Evolutionary conservation across 2,113 vertebrate genomes (phyloP), one percentile per base, ranked within the genome.

Genomic region (Sakesphorus luctuosus): DNA sequence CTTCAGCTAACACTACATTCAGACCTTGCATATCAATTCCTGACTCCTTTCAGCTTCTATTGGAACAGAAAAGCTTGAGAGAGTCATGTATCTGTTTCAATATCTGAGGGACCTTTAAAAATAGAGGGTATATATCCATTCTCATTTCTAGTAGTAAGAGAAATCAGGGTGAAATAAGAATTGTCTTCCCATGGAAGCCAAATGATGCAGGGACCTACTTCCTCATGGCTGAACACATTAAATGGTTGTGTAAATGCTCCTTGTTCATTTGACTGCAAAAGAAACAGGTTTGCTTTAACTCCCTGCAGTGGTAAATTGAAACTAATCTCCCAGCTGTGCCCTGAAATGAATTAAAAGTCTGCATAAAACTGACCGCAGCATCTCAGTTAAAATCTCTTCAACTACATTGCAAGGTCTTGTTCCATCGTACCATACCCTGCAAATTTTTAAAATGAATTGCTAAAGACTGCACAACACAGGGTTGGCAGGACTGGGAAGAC

Each of bases 181-280:
- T 47, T 67, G 71, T 50, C 55, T 33, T 92, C 59, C 59, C 35
- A 33, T 84, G 52, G 72, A 90, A 93, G 59, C 5, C 46, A 67
- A 93, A 81, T n/a, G 49, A 85, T 50, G 46, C 44, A 94, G 82
- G 74, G 95, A 76, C 69, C 21, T 68, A 38, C 38, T 87, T 95
- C 66, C 82, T 93, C 71, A 31, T 53, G 74, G 74, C 58, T 76
- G 71, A 84, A 85, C n/a, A 31, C 36, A 82, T 28, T 40, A 68
- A 90, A 69, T 0, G 0, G 29, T 69, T 77, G 47, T 67, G 59
- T 62, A 80, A 88, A 92, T 44, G 43, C 33, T 90, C 50, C 63
- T 74, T 71, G 35, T 49, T 76, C 33, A 33, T 74, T 90, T 88
- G 43, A 43, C 62, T 74, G 55, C n/a, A 59, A 90, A 91, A 89